Evolutionary conservation across 1,140 invertebrate species (phyloP).

Genomic region (Metaphire vulgaris): DNA sequence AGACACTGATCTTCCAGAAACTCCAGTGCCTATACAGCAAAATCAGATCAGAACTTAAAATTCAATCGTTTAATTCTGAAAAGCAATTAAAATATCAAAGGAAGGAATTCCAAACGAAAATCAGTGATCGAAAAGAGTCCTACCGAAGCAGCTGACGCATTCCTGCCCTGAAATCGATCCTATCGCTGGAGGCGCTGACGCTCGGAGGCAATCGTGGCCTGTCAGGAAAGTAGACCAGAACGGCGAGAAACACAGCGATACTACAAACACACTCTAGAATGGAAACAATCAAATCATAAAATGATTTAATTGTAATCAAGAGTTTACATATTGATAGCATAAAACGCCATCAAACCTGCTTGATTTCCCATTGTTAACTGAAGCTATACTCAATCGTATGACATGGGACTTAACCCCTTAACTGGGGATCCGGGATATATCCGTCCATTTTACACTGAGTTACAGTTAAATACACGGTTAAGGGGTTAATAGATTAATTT

Average conservation of each 20-base stretch:
- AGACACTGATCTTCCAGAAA: background rate
- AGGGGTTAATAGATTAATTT: too few species aligned
- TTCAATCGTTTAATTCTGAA: background rate
- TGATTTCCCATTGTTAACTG: too few species aligned
- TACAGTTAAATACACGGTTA: too few species aligned
- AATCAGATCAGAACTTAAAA: background rate
- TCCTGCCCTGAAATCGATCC: background rate
- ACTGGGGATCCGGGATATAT: background rate
- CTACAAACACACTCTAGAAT: background rate
- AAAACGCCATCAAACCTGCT: background rate
- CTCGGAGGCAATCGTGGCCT: background rate
- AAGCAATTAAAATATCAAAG: background rate
- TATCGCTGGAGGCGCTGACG: background rate
- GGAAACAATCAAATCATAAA: background rate
- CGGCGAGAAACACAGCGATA: background rate
- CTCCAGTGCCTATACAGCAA: background rate
- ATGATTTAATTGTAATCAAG: background rate
- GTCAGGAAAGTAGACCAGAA: background rate
- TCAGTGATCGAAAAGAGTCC: background rate
- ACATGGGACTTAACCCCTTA: background rate
- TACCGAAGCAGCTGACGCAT: background rate
- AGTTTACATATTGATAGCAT: background rate
- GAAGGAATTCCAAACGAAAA: background rate
- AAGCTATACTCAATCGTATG: too few species aligned
- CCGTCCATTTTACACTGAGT: background rate